These are phyloP conservation scores for Lepus americanus DNA, from an alignment of 2,113 vertebrate species.

Conservation along the genomic window DNA sequence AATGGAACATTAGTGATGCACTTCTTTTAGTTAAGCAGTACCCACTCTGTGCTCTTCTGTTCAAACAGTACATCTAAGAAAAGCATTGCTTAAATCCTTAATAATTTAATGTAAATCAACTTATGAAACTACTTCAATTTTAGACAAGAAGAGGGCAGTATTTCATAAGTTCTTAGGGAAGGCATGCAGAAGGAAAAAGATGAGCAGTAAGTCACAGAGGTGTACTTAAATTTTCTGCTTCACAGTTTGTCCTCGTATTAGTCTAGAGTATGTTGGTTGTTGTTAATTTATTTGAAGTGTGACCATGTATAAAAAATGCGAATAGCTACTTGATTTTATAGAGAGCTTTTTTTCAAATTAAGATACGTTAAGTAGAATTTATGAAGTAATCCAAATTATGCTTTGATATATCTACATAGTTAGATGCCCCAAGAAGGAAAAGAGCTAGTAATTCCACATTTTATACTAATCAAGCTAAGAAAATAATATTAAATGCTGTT, in stretches of 20 bases:
- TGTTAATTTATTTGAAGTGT: slow-evolving; percentile 28
- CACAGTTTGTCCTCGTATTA: slow-evolving; percentile 10
- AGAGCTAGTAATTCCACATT: not conserved
- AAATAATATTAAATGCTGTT: not conserved
- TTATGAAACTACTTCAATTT: slow-evolving; percentile 35
- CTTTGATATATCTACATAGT: slow-evolving; percentile 1
- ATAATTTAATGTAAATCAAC: slow-evolving; percentile 37
- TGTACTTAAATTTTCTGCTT: not conserved
- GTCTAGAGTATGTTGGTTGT: not conserved
- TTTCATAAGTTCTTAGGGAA: slow-evolving; percentile 10
- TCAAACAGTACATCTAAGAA: slow-evolving; percentile 36
- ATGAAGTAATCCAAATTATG: not conserved
- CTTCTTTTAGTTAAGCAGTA: not conserved
- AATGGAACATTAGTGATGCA: not conserved
- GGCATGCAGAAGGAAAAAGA: slow-evolving; percentile 5
- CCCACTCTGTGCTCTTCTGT: not conserved
- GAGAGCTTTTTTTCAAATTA: slow-evolving; percentile 38
- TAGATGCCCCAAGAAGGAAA: slow-evolving; percentile 30
- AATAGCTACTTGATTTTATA: slow-evolving; percentile 51
- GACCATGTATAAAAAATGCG: slow-evolving; percentile 31
- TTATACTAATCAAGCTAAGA: not conserved
- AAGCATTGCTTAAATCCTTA: slow-evolving; percentile 14
- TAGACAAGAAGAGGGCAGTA: not conserved
- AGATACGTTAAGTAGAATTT: slow-evolving; percentile 12
- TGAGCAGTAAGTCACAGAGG: not conserved